Evolutionary conservation across 2,113 vertebrate species (phyloP).

Genomic region (Corythornis cristatus): DNA sequence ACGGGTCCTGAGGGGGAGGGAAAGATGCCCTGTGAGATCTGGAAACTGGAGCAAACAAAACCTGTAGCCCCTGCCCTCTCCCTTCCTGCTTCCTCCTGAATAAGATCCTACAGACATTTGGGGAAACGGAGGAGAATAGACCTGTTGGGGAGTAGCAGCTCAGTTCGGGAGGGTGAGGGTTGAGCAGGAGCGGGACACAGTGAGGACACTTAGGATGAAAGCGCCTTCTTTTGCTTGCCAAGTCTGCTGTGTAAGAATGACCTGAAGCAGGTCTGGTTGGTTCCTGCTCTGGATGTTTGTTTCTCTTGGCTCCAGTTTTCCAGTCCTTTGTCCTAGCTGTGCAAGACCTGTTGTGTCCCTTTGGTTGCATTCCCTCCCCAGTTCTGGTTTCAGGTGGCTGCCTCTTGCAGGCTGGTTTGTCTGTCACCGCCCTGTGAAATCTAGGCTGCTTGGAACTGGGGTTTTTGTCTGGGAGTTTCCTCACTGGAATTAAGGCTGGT

Average conservation of each 20-base stretch:
- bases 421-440: neutral
- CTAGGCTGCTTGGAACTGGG: neutral
- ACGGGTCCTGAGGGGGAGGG: neutral
- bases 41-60: neutral
- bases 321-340: neutral
- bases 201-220: neutral
- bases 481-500: neutral
- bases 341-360: neutral
- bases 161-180: neutral
- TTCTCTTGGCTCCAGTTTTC: neutral
- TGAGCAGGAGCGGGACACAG: neutral
- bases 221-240: neutral
- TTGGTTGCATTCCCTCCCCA: neutral
- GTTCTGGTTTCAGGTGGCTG: neutral
- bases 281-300: neutral
- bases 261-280: neutral
- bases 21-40: neutral
- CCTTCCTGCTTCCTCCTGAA: neutral
- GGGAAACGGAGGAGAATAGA: neutral
- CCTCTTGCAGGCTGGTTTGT: neutral
- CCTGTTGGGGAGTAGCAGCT: neutral
- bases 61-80: fast-evolving
- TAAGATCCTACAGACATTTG: neutral
- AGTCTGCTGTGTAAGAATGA: neutral
- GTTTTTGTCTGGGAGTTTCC: neutral